These are phyloP conservation scores for Ptilorrhoa leucosticta DNA, from an alignment of 2,113 vertebrate species.

Conservation along the genomic window DNA sequence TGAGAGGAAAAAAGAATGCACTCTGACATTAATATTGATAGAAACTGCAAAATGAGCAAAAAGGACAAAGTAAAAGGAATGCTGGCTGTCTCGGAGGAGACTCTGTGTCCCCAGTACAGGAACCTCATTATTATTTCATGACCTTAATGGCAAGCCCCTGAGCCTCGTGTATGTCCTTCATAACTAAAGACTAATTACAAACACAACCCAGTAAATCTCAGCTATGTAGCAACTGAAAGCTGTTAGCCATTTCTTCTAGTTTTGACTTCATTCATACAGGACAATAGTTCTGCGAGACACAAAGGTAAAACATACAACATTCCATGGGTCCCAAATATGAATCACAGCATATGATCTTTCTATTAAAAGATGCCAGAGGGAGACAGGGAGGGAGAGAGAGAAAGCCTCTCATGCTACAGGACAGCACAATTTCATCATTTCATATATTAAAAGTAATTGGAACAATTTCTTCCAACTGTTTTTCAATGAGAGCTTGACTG, in stretches of 20 bases:
- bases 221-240: not conserved
- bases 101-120: constrained; percentile 17
- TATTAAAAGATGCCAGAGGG: not conserved
- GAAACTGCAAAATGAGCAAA: constrained; percentile 28
- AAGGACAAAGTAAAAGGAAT: constrained; percentile 26
- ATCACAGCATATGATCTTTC: not conserved
- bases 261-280: not conserved
- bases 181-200: constrained; percentile 4
- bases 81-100: constrained; percentile 16
- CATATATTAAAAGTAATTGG: constrained; percentile 19
- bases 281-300: not conserved
- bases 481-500: not conserved
- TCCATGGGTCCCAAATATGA: not conserved
- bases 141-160: constrained; percentile 14
- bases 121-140: constrained; percentile 59
- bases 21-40: constrained; percentile 24
- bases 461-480: constrained; percentile 5
- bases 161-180: not conserved
- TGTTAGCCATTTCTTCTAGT: not conserved
- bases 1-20: not conserved
- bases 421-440: not conserved
- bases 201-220: not conserved
- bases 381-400: not conserved
- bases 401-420: not conserved
- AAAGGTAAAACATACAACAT: not conserved